These are phyloP conservation scores for Ptychodera flava DNA, from an alignment of 35 echinoderm and acorn worm species.

Conservation along the genomic window DNA sequence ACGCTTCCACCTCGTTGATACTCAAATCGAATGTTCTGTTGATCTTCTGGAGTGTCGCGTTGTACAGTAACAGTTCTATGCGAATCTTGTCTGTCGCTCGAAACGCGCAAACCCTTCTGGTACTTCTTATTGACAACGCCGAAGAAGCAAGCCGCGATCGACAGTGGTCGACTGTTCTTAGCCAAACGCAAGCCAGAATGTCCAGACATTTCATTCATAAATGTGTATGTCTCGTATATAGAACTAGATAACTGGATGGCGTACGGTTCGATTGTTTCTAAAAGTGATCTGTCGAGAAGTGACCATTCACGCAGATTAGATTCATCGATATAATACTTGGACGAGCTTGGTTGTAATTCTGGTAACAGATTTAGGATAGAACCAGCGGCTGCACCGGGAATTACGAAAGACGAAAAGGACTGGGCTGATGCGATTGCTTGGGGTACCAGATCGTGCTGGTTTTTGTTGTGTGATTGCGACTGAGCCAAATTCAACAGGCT, in stretches of 20 bases:
- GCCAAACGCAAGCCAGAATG: background rate
- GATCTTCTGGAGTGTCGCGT: background rate
- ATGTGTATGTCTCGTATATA: background rate
- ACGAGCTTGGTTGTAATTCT: background rate
- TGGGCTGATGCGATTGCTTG: no score
- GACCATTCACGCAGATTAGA: background rate
- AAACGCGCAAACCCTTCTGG: background rate
- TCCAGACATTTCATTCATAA: background rate
- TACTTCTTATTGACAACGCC: background rate
- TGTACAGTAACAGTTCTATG: background rate
- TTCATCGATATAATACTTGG: background rate
- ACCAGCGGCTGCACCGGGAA: no score
- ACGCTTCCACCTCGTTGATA: background rate
- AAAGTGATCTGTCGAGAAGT: background rate
- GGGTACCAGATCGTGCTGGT: no score
- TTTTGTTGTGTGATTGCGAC: no score
- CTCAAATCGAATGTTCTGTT: background rate
- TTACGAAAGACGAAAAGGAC: no score
- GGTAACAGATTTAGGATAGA: background rate
- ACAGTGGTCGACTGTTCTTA: background rate
- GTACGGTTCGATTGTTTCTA: background rate
- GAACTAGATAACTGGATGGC: background rate
- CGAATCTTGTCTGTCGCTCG: background rate
- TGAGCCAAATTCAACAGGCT: no score
- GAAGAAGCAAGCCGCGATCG: background rate